Percentiles rank a stretch among this genome's conserved stretches.
These are phyloP conservation scores for Numida meleagris DNA, from an alignment of 2,113 vertebrate species.

Conservation along the genomic window DNA sequence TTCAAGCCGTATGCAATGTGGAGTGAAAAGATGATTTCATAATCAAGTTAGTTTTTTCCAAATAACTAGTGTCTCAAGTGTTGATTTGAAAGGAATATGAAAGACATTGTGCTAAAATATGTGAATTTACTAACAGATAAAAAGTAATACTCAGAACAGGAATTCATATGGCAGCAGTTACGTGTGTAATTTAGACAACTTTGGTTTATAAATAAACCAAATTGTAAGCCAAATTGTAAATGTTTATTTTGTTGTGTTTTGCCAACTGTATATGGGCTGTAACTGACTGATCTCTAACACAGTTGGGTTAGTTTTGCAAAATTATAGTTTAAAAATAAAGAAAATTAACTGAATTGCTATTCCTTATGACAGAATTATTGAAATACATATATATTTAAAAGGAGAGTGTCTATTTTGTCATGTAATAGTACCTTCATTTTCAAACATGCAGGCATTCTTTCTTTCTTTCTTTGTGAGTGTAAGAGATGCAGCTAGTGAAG, in stretches of 20 bases:
- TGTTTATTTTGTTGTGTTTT: not conserved
- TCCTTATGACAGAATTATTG: not conserved
- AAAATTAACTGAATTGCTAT: not conserved
- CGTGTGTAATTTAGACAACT: not conserved
- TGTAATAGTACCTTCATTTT: not conserved
- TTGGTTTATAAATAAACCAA: not conserved
- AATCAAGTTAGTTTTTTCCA: not conserved
- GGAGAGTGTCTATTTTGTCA: not conserved
- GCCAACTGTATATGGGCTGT: not conserved
- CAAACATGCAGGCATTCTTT: not conserved
- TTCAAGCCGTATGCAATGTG: not conserved
- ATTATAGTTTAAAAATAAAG: not conserved
- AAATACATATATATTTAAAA: not conserved
- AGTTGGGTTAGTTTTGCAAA: not conserved
- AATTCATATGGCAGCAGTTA: not conserved
- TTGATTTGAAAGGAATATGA: not conserved
- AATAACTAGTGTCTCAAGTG: not conserved
- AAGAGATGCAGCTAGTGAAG: not conserved
- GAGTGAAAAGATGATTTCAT: not conserved
- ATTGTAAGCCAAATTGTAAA: not conserved
- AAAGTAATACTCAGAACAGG: not conserved
- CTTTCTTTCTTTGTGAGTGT: not conserved
- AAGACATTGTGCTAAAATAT: not conserved
- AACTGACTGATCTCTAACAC: not conserved
- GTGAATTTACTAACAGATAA: not conserved